These are phyloP conservation scores for Dendrocincla tyrannina DNA, from an alignment of 2,797 vertebrate species.

Conservation along the genomic window DNA sequence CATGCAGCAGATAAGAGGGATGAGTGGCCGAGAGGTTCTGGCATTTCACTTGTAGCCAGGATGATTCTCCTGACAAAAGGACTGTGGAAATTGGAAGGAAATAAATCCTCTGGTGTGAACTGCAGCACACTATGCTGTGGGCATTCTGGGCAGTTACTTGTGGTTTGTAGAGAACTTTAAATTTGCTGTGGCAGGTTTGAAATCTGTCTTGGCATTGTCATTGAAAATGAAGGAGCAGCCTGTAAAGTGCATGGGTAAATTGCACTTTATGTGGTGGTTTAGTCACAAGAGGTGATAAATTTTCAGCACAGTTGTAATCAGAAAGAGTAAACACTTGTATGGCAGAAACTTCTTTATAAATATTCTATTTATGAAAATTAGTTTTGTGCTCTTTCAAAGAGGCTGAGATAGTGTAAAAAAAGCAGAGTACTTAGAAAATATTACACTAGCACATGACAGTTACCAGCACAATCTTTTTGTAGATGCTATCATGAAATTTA, in stretches of 20 bases:
- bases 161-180: not conserved
- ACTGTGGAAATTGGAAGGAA: not conserved
- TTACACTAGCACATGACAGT: not conserved
- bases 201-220: not conserved
- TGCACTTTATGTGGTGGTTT: not conserved
- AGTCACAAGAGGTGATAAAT: not conserved
- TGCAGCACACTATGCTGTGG: not conserved
- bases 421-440: not conserved
- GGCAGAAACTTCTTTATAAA: not conserved
- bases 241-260: not conserved
- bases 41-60: not conserved
- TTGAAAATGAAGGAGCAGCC: not conserved
- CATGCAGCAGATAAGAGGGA: not conserved
- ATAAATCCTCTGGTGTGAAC: not conserved
- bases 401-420: not conserved
- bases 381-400: not conserved
- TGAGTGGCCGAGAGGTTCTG: not conserved
- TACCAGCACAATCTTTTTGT: not conserved
- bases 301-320: accelerated
- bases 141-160: not conserved
- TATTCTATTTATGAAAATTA: not conserved
- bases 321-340: not conserved
- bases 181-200: not conserved
- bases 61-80: not conserved
- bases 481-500: not conserved